Base-by-base conservation (phyloP, 2,888 invertebrate species). In the Zaprionus lineosus region DNA sequence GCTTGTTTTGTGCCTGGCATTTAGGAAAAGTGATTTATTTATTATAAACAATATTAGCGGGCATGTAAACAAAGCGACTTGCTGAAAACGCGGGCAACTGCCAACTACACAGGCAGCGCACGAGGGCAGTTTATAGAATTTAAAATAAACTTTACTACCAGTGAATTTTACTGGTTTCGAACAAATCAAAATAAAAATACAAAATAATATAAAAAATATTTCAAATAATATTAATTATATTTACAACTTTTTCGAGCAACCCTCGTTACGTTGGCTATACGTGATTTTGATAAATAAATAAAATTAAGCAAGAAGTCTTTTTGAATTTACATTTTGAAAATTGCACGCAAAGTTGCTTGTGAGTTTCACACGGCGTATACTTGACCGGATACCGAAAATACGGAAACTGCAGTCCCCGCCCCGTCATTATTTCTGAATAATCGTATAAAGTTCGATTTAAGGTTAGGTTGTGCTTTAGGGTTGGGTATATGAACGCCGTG, bases 1-100 rank as follows among this genome's bases (percentile, higher is more conserved):
- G 58, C 65, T 58, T 40, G 71, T 74, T 68, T 50, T 36, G 58
- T 37, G 43, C 29, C 34, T 26, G 40, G 53, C 66, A 60, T 70
- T 74, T 73, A 41, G 53, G 46, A 47, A 61, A 70, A 60, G 59
- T 74, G 74, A 73, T 74, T 81, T 68, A 82, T 81, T 71, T 75
- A 67, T 55, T 68, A 64, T 74, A 79, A 82, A 75, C 67, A 77
- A 61, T 66, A 61, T 68, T 63, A 57, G 15, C 34, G 56, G 34
- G 61, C 56, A 36, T 64, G 63, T 74, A 78, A 81, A 81, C 72
- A 76, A 76, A 67, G 29, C 21, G 37, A 31, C n/a, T 43, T 11
- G 63, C 40, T 58, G 15, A 48, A 52, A 73, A 65, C 41, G 47
- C 55, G 52, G 37, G 46, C 52, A 52, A 52, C 8, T 31, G 29